These are phyloP conservation scores for Nebria salina DNA, from an alignment of 2,888 invertebrate genomes.

Conservation along the genomic window DNA sequence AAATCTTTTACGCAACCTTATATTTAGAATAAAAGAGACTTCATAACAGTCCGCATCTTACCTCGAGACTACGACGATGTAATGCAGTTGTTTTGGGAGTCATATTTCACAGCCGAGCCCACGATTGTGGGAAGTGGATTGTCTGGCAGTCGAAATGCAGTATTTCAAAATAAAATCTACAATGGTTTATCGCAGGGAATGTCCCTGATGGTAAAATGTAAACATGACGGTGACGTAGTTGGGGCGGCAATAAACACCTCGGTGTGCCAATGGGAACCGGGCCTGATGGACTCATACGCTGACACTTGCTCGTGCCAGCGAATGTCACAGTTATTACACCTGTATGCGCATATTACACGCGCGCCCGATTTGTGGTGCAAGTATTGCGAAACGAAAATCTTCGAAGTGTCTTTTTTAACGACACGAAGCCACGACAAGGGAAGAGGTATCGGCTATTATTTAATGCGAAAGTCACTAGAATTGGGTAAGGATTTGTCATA, in stretches of 20 bases:
- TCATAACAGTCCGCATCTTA: constrained; percentile 61
- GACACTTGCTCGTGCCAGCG: constrained; percentile 61
- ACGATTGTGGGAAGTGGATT: constrained; percentile 64
- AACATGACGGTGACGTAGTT: constrained; percentile 58
- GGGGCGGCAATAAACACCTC: constrained; percentile 65
- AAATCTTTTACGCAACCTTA: background rate
- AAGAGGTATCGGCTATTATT: constrained; percentile 63
- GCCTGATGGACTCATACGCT: constrained; percentile 66
- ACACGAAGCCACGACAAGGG: constrained; percentile 64
- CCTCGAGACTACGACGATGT: constrained; percentile 62
- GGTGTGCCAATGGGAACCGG: constrained; percentile 65
- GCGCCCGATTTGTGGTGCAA: constrained; percentile 64
- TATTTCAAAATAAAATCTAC: constrained; percentile 62
- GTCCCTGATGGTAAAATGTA: constrained; percentile 61
- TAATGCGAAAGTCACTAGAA: constrained; percentile 60
- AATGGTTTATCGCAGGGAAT: constrained; percentile 59
- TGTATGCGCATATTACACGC: constrained; percentile 65
- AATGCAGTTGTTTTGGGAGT: constrained; percentile 63
- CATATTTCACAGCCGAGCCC: constrained; percentile 68
- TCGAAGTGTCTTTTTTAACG: constrained; percentile 66
- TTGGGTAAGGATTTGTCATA: constrained; percentile 64
- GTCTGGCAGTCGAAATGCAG: constrained; percentile 58
- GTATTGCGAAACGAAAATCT: constrained; percentile 62
- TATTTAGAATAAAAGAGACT: constrained; percentile 45
- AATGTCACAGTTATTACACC: constrained; percentile 64